Percentiles rank a stretch among this genome's conserved stretches.
phyloP scores from a whole-genome alignment of 2,113 vertebrate genomes.

The Myrmecophaga tridactyla region DNA sequence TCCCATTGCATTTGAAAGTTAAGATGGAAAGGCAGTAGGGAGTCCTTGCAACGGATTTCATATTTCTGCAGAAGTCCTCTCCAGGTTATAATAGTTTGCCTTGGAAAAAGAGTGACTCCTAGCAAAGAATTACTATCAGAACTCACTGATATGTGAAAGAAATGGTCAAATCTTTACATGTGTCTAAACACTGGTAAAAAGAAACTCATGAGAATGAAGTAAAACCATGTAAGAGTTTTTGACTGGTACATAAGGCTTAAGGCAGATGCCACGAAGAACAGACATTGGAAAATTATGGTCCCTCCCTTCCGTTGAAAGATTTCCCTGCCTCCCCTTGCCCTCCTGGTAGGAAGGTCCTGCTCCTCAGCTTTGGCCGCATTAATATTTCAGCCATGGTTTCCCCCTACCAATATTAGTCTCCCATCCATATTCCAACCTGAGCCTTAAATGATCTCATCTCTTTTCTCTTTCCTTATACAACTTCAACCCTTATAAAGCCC shows the following conservation, averaged over 20 bases:
- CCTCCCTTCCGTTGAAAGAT: not conserved
- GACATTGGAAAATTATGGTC: not conserved
- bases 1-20: not conserved
- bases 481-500: not conserved
- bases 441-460: too few species aligned
- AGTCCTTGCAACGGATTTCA: not conserved
- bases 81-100: not conserved
- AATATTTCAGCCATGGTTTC: not conserved
- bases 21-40: not conserved
- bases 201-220: not conserved
- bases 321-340: accelerated
- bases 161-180: not conserved
- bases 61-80: not conserved
- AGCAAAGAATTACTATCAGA: not conserved
- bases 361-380: too few species aligned
- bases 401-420: not conserved
- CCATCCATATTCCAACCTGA: not conserved
- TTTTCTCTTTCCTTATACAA: not conserved
- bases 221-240: not conserved
- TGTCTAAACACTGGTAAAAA: not conserved
- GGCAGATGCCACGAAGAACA: not conserved
- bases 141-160: not conserved
- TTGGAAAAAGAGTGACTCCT: not conserved
- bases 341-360: not conserved
- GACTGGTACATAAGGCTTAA: not conserved